Evolutionary conservation across 2,888 invertebrate species (phyloP).

Genomic region (Apoda limacodes): DNA sequence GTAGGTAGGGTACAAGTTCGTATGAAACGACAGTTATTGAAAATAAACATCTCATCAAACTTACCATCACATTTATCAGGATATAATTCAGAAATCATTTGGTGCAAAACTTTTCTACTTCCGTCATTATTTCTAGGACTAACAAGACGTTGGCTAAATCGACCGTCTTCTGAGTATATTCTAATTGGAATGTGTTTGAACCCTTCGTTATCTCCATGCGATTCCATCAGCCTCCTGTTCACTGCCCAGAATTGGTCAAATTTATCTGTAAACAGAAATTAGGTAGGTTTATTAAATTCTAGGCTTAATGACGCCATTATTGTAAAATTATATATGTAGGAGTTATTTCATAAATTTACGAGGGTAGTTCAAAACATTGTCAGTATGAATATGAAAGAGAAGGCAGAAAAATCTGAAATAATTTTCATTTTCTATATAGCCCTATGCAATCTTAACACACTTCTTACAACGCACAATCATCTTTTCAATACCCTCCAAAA

Average conservation of each 20-base stretch:
- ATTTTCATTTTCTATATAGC: too few species aligned
- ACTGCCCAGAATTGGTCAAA: constrained; percentile 99
- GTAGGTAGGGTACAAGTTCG: too few species aligned
- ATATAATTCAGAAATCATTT: constrained; percentile 77
- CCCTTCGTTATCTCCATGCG: constrained; percentile 79
- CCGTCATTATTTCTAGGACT: constrained; percentile 82
- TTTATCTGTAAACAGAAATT: constrained; percentile 78
- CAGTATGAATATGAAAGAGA: too few species aligned
- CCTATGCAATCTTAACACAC: too few species aligned
- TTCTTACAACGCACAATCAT: too few species aligned
- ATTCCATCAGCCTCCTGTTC: constrained; percentile 95
- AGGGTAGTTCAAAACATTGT: too few species aligned
- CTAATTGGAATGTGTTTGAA: constrained; percentile 93
- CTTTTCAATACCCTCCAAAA: too few species aligned
- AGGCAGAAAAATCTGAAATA: too few species aligned
- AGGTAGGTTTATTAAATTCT: not conserved
- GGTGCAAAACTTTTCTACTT: constrained; percentile 75
- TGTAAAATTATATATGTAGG: too few species aligned
- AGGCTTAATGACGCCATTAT: too few species aligned
- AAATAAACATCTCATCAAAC: constrained; percentile 12
- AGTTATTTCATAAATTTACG: too few species aligned
- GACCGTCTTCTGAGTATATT: constrained; percentile 80
- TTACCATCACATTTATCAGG: constrained; percentile 64
- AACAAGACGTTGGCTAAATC: constrained; percentile 80
- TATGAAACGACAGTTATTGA: too few species aligned